Evolutionary conservation across 2,888 invertebrate species (phyloP).

Genomic region (Apotomis capreana): DNA sequence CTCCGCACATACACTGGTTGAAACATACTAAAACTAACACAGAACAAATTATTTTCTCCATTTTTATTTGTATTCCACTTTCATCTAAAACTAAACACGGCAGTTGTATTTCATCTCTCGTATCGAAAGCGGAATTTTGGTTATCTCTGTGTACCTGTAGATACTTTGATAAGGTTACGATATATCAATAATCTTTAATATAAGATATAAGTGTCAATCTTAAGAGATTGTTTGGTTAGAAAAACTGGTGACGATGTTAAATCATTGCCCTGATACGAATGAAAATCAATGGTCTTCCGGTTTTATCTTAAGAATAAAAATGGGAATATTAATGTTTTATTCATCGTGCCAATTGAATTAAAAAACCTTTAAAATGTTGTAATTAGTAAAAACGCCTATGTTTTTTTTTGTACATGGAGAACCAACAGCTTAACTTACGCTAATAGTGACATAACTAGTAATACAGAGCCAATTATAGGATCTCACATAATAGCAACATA

Average conservation of each 20-base stretch:
- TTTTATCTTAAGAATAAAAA: too few species aligned
- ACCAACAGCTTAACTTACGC: too few species aligned
- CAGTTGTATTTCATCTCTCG: constrained; percentile 26
- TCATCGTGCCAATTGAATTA: too few species aligned
- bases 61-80: constrained; percentile 43
- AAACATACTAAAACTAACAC: constrained; percentile 46
- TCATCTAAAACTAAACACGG: constrained; percentile 4
- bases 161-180: constrained; percentile 18
- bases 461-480: too few species aligned
- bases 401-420: too few species aligned
- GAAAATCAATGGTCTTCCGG: too few species aligned
- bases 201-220: constrained; percentile 1
- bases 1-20: constrained; percentile 46
- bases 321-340: too few species aligned
- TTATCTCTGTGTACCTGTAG: constrained; percentile 29
- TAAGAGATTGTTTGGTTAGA: neutral
- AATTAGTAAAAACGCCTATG: too few species aligned
- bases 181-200: neutral
- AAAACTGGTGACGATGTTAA: neutral
- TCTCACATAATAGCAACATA: too few species aligned
- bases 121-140: neutral
- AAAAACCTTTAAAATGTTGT: too few species aligned
- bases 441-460: too few species aligned
- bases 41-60: constrained; percentile 49
- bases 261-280: neutral